Percentiles rank a stretch among this genome's conserved stretches.
phyloP scores from a whole-genome alignment of 2,888 invertebrate genomes.

The Heliconius ethilla region DNA sequence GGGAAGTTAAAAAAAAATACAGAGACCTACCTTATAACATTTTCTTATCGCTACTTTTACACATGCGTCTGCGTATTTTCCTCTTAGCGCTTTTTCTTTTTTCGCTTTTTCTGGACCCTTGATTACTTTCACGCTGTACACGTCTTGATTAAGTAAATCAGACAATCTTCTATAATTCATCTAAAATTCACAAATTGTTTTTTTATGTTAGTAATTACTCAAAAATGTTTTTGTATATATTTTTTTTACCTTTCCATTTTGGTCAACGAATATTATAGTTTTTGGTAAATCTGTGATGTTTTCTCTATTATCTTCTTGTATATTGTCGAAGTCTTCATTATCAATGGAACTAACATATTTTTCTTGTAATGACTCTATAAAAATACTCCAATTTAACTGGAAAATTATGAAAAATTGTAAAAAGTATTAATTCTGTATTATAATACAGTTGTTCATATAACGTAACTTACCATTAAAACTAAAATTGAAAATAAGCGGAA shows the following conservation, averaged over 20 bases:
- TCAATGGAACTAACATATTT: not conserved
- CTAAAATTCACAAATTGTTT: constrained; percentile 3
- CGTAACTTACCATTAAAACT: constrained; percentile 21
- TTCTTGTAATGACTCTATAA: not conserved
- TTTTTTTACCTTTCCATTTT: constrained; percentile 1
- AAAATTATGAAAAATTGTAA: not conserved
- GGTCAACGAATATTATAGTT: not conserved
- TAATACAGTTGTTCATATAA: not conserved
- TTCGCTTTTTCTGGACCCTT: not conserved
- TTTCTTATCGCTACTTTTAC: constrained; percentile 61
- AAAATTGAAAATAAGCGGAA: constrained; percentile 20
- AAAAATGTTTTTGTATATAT: not conserved
- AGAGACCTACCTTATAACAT: constrained; percentile 52
- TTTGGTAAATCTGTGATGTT: not conserved
- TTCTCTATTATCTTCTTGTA: not conserved
- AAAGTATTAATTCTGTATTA: not conserved
- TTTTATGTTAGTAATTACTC: not conserved
- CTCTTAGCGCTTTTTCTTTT: constrained; percentile 48
- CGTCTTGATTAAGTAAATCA: not conserved
- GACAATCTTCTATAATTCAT: not conserved
- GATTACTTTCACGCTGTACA: not conserved
- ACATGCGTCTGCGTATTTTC: constrained; percentile 59
- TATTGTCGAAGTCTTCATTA: not conserved
- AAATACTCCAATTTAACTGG: not conserved
- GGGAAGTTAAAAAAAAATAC: not conserved